Evolutionary conservation across 2,797 vertebrate species (phyloP), one percentile per base, ranked within the genome.

Genomic region (Micropoecilia bifurca): DNA sequence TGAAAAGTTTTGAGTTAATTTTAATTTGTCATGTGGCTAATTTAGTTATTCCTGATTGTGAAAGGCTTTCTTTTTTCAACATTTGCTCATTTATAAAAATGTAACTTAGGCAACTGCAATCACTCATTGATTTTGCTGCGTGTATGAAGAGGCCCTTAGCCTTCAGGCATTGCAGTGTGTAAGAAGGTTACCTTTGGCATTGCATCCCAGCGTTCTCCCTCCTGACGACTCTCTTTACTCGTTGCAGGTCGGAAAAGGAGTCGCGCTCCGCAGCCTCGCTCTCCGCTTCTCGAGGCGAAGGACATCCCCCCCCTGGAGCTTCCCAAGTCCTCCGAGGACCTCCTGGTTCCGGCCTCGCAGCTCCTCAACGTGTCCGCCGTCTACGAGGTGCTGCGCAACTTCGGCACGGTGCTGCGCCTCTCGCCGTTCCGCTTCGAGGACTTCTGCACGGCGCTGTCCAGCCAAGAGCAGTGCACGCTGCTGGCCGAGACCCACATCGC

Each of bases 371-470:
- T 97, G 30, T 96, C 97, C 71, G 97, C 98, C 68, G 95, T 99
- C 91, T 99, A 98, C 57, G 98, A 99, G 95, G 98, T 99, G 86
- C 97, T 99, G 53, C 96, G 97, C 92, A 98, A 98, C 96, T 99
- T 99, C 93, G 97, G 97, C 94, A 96, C 97, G 0, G 98, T 99
- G 86, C 94, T 99, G 85, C 97, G 98, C 30, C 95, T 99, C 75
- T 99, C 98, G 73, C 98, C 97, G 43, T 99, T 99, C 92, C 97
- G 97, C 93, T 99, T 99, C 90, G 98, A 99, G 96, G 98, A 99
- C 93, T 99, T 99, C 83, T 98, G 97, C 73, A 97, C 98, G 0
- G 97, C 98, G 45, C 89, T 99, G 87, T 96, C 97, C 85, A 97
- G 98, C 90, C 97, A 97, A 88, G 98, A 99, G 91, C 98, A 99